phyloP scores from a whole-genome alignment of 2,113 vertebrate genomes.

The Lamprologus sp. region DNA sequence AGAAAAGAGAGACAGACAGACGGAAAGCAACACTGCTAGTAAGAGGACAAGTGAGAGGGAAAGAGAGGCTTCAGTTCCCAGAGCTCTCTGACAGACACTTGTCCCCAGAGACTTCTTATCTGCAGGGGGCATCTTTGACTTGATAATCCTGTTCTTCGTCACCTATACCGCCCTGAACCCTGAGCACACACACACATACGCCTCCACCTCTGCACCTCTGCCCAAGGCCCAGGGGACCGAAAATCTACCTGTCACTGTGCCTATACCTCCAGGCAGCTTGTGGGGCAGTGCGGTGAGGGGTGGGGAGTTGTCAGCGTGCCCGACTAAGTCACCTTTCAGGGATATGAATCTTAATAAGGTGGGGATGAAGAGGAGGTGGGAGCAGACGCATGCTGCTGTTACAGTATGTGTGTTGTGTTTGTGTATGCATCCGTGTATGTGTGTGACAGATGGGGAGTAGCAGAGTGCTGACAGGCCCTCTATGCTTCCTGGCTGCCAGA shows the following conservation, averaged over 20 bases:
- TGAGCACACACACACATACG: neutral
- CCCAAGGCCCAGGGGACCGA: slow-evolving; percentile 56
- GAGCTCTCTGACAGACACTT: slow-evolving; percentile 39
- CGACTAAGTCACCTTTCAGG: slow-evolving; percentile 75
- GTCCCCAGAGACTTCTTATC: slow-evolving; percentile 65
- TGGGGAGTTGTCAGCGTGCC: slow-evolving; percentile 55
- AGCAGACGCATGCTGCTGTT: slow-evolving; percentile 30
- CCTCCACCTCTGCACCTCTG: slow-evolving; percentile 15
- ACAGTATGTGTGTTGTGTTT: slow-evolving; percentile 16
- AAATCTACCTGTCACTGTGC: slow-evolving; percentile 69
- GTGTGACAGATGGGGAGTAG: slow-evolving; percentile 69
- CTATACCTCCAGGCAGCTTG: slow-evolving; percentile 67
- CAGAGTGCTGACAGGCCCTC: slow-evolving; percentile 65
- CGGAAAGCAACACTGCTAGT: slow-evolving; percentile 21
- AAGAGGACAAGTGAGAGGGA: slow-evolving; percentile 30
- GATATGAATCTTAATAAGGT: slow-evolving; percentile 78
- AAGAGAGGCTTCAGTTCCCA: slow-evolving; percentile 42
- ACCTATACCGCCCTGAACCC: slow-evolving; percentile 39
- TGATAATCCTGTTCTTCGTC: slow-evolving; percentile 65
- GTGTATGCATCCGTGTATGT: neutral
- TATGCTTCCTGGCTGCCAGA: slow-evolving; percentile 60
- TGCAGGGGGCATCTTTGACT: slow-evolving; percentile 71
- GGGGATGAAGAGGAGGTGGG: slow-evolving; percentile 12
- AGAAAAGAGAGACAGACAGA: slow-evolving; percentile 28
- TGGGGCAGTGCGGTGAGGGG: slow-evolving; percentile 37